Base-by-base conservation (phyloP, 2,888 invertebrate species). In the Cryptus viduatorius region DNA sequence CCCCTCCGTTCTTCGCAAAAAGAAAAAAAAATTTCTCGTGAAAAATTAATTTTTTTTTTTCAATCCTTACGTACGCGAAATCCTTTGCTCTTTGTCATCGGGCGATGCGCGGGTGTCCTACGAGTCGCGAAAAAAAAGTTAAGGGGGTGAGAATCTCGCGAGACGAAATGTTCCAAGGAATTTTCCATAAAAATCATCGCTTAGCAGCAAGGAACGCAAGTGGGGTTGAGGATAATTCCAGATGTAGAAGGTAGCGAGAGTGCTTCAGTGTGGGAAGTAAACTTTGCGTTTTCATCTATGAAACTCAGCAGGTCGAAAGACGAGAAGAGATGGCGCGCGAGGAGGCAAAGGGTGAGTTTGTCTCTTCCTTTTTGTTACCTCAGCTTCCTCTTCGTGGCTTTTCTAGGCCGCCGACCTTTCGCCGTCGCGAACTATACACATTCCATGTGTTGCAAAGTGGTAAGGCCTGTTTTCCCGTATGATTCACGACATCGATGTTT, bases 261-360 rank as follows among this genome's bases (percentile, higher is more conserved):
- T 37, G 37, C 1, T 7, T 37, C 8, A 5, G 37, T 37, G 69
- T 69, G 37, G 31, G 48, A 69, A 31, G 67, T 68, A 81, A 81
- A 75, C 29, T 81, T 81, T 75, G 68, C 68, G 69, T 61, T 81
- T 44, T 75, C 29, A 67, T 61, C 59, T 31, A 71, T 46, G 29
- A 78, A 78, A 71, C 64, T 71, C 44, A 24, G 37, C 37, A 37
- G 7, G 37, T 37, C 37, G 37, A 37, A 37, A 37, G 37, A 37
- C 37, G 37, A 37, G 37, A 37, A 8, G 8, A 0, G 37, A 37
- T n/a, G n/a, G 37, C 4, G 7, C 37, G 37, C 37, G 24, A 37
- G 4, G 5, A 5, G 37, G 37, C 37, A 37, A 37, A 37, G 37
- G 8, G 37, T 3, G 5, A 48, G n/a, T 37, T 37, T 8, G 37